Conservation (phyloP, 2,797 vertebrate species). For the Xenopus petersii region DNA sequence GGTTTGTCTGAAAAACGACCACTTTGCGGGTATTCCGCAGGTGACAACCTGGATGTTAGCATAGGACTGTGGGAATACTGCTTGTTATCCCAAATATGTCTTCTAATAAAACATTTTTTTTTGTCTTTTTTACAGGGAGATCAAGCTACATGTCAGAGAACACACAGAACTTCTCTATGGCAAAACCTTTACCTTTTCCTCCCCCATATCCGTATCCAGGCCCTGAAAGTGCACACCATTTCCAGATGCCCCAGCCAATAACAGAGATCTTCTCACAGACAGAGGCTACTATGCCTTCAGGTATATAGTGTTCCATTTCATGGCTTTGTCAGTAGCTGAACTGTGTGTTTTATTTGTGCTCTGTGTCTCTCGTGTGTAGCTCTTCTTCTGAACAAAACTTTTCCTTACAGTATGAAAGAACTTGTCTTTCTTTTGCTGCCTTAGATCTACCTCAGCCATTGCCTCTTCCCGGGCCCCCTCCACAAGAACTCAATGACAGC, state of each 20-base stretch:
- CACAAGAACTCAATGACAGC: slow-evolving; percentile 10
- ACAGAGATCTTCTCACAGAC: too few relatives aligned
- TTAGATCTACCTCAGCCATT: slow-evolving; percentile 1
- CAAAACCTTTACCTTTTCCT: background rate
- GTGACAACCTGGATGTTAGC: too few relatives aligned
- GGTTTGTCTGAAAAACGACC: too few relatives aligned
- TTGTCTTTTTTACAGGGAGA: slow-evolving; percentile 12
- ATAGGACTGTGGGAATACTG: too few relatives aligned
- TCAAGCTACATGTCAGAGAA: background rate
- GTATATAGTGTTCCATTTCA: too few relatives aligned
- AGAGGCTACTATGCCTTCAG: too few relatives aligned
- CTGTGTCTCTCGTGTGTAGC: background rate
- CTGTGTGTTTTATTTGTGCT: background rate
- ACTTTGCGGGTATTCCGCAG: too few relatives aligned
- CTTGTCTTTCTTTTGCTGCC: background rate
- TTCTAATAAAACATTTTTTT: too few relatives aligned
- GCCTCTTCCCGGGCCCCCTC: slow-evolving; percentile 26
- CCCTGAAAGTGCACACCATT: slow-evolving; percentile 1
- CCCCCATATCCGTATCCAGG: background rate
- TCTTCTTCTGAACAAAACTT: too few relatives aligned
- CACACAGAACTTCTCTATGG: background rate
- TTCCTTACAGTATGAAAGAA: background rate
- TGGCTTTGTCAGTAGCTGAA: too few relatives aligned
- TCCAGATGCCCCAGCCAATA: too few relatives aligned
- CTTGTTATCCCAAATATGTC: too few relatives aligned